Base-by-base conservation (phyloP, 2,113 vertebrate species). In the Prolemur simus region DNA sequence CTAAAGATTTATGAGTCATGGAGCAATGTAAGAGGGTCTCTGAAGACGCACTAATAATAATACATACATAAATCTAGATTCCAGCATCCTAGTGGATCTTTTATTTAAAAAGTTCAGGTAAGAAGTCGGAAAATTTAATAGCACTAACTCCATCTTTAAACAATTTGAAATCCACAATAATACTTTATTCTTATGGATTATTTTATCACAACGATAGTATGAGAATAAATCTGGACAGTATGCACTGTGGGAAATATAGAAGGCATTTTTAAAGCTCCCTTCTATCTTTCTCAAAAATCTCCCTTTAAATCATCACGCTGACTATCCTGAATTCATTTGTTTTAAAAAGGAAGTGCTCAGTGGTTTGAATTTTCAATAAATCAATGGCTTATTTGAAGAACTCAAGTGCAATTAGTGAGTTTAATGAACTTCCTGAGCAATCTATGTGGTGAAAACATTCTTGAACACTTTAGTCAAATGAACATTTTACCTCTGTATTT, bases 51-150 rank as follows among this genome's bases (percentile, higher is more conserved):
- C 88, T 20, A 89, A 20, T 49, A 85, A 68, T 96, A 90, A 97
- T 94, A 64, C 64, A 76, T 58, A 73, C 34, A 98, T 93, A 98
- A 97, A 97, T 98, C 87, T 95, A 80, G 25, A 97, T 95, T 94
- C 90, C 5, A 32, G 96, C 77, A 96, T 86, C 8, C 60, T 96
- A 85, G 60, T 92, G 54, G 71, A 29, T 76, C 66, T 42, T 73
- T 89, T 78, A 74, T 89, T 71, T 58, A 81, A 92, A 92, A 47
- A 64, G 71, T 93, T 95, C 77, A 95, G 25, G 52, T 82, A 74
- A 91, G 13, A 85, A 81, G 21, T 76, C 89, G 91, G 83, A 42
- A 78, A 97, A 90, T 93, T 73, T 96, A 96, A 95, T 92, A 96
- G 18, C 23, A 95, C 21, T 78, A 56, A 86, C 78, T 52, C 84